Conservation (phyloP, 1,140 invertebrate genomes). For the Pantala flavescens region DNA sequence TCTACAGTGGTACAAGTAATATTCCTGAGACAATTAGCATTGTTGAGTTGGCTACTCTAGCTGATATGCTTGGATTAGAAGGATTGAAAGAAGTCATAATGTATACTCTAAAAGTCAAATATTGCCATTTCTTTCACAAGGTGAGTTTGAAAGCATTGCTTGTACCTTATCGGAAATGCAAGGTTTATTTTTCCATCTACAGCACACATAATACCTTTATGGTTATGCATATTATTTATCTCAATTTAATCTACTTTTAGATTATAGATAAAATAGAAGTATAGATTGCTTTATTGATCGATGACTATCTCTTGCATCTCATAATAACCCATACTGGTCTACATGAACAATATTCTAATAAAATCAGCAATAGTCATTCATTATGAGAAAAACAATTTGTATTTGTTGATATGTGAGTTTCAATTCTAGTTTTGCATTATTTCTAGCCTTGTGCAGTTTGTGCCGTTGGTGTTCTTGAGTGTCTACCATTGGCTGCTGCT, state of each 20-base stretch:
- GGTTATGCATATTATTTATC: no score
- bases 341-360: no score
- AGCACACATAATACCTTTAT: no score
- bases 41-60: slow-evolving; percentile 71
- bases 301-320: no score
- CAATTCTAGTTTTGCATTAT: no score
- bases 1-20: slow-evolving; percentile 79
- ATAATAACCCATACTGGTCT: no score
- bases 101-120: slow-evolving; percentile 74
- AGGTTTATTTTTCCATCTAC: background rate
- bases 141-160: slow-evolving; percentile 38
- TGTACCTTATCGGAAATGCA: background rate
- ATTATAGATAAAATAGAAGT: no score
- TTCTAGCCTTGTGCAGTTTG: slow-evolving; percentile 65
- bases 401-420: no score
- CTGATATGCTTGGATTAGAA: slow-evolving; percentile 78
- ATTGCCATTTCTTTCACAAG: slow-evolving; percentile 84
- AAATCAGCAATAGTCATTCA: no score
- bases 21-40: slow-evolving; percentile 74
- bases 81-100: slow-evolving; percentile 81
- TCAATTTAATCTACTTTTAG: no score
- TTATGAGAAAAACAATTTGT: no score
- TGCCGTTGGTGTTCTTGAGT: slow-evolving; percentile 66
- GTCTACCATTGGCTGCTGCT: slow-evolving; percentile 64
- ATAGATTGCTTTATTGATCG: no score